Evolutionary conservation across 1,140 invertebrate species (phyloP), one percentile per base, ranked within the genome.

Genomic region (Drosophila nigrodunni): DNA sequence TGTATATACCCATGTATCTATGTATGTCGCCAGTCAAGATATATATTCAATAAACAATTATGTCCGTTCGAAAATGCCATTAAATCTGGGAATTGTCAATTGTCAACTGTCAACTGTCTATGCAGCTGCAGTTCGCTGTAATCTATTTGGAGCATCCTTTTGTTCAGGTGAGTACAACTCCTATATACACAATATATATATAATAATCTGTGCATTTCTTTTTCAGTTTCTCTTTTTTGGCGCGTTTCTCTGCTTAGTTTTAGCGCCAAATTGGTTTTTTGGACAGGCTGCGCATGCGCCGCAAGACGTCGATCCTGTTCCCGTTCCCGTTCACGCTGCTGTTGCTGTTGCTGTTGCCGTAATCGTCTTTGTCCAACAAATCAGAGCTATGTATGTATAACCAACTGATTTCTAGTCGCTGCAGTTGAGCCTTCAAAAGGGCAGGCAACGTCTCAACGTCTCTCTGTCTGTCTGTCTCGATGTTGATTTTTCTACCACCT

Each of bases 261-360:
- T 87, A 87, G 83, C 83, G 83, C 83, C 83, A 87, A 87, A 86
- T 79, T 82, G 44, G 62, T 80, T 77, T 74, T 87, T 79, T 71
- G 82, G 77, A 69, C 83, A 79, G 83, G 73, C 80, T 88, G 82
- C 76, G 82, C 82, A 73, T 82, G 83, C 83, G 85, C 80, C 83
- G 83, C 83, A 87, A 83, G 83, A 87, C 80, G 79, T 87, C 83
- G 78, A 78, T 58, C 65, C 65, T 74, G 43, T 30, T 37, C 15
- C 39, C 58, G 18, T 30, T 15, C 2, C 13, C 15, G 4, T 39
- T 66, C 11, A 49, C 58, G 41, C 46, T 15, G 15, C 15, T 15
- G 15, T 15, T 15, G n/a, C n/a, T n/a, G n/a, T 2, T 18, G 18
- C 18, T 21, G 18, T 21, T 46, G 30, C 47, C 64, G 71, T 60